Percentiles rank a stretch among this genome's conserved stretches.
Conservation (phyloP, 2,888 invertebrate species). For the Gymnocheta viridis region DNA sequence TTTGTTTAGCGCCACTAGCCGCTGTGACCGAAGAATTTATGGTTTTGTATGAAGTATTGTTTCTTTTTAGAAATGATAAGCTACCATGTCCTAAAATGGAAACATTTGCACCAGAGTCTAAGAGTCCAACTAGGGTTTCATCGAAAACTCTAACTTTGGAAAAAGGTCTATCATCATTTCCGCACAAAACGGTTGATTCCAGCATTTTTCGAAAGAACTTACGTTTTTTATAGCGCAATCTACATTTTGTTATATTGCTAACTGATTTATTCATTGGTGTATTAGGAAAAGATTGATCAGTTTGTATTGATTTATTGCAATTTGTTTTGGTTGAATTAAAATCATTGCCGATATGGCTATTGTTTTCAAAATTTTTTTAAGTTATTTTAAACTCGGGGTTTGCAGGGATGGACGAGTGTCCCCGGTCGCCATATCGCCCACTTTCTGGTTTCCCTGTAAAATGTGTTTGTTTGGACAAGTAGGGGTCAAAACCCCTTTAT, state of each 20-base stretch:
- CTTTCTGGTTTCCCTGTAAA: slow-evolving; percentile 40
- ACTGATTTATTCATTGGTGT: neutral
- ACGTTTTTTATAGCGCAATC: neutral
- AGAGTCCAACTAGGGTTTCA: neutral
- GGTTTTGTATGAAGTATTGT: neutral
- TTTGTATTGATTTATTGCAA: neutral
- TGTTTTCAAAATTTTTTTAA: neutral
- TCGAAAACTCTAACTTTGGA: neutral
- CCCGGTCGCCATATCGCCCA: slow-evolving; percentile 15
- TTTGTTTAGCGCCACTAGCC: neutral
- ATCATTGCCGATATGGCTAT: neutral
- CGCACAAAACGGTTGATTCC: neutral
- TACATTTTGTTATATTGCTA: neutral
- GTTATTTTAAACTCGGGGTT: slow-evolving; percentile 31
- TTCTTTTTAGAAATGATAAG: neutral
- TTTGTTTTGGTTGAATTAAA: neutral
- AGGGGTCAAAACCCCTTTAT: neutral
- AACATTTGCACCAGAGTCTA: slow-evolving; percentile 29
- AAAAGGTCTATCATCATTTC: slow-evolving; percentile 23
- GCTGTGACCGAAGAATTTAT: neutral
- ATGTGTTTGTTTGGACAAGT: slow-evolving; percentile 21
- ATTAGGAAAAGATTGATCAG: neutral
- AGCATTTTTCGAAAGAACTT: neutral
- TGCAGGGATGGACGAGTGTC: slow-evolving; percentile 32
- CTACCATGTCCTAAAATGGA: slow-evolving; percentile 3